Evolutionary conservation across 2,797 vertebrate genomes (phyloP), one percentile per base, ranked within the genome.

Genomic region (Cirrhinus mrigala): DNA sequence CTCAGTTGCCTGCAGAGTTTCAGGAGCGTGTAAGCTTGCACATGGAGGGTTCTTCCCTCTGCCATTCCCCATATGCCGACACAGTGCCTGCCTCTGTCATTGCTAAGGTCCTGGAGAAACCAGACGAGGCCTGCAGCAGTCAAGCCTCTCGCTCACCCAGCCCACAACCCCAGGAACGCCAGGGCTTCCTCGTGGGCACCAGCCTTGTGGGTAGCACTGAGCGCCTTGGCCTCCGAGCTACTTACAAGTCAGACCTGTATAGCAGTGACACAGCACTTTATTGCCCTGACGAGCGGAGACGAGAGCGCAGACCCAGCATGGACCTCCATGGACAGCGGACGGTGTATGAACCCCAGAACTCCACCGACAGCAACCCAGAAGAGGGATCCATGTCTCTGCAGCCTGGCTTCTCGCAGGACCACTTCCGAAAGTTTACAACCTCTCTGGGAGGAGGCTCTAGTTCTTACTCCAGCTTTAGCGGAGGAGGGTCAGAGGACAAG

Each of bases 381-480:
- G 97, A 97, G 20, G 97, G 96, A 0, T 92, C 93, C 0, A 89
- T 92, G n/a, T 96, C 96, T n/a, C 91, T 96, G 92, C 96, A 94
- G 64, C 94, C 96, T 0, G 94, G 95, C 79, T 98, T 96, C 93
- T 96, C 96, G 24, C 98, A 96, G 1, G 97, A 98, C 90, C 96
- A 96, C 91, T 99, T 97, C 85, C 90, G 94, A 0, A 96, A 97
- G 93, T 99, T 98, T 76, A 95, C 96, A 4, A 93, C 95, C 88
- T 95, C 97, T 0, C 92, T 98, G 86, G 96, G 96, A 0, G 97
- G 96, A 0, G 97, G 96, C 3, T 98, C 97, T 88, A 99, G 98
- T 93, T 98, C 97, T 79, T 99, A 99, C 89, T 99, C 97, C 70
- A 99, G 98, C 93, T 98, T 99, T 93, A 99, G 97, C 0, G 97